These are phyloP conservation scores for Stratiomys singularior DNA, from an alignment of 2,888 invertebrate species.

Conservation along the genomic window DNA sequence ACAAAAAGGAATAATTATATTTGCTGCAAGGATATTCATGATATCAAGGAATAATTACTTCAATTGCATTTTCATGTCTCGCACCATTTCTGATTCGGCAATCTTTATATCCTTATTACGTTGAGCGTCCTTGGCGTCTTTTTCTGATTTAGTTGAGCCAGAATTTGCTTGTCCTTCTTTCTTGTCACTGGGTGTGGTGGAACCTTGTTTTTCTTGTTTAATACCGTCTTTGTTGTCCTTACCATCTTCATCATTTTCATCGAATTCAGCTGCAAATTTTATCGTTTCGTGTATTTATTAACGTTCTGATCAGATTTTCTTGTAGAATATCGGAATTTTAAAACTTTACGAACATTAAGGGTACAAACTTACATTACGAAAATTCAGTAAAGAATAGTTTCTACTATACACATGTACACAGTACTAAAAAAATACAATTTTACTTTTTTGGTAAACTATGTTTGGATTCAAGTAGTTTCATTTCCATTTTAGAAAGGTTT, in stretches of 20 bases:
- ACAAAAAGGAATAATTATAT: not conserved
- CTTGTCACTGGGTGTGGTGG: slow-evolving; percentile 67
- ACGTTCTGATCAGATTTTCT: too few species aligned
- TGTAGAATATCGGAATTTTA: too few species aligned
- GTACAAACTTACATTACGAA: too few species aligned
- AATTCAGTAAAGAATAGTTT: too few species aligned
- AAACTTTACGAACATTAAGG: too few species aligned
- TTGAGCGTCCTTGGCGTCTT: slow-evolving; percentile 72
- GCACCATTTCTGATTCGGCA: slow-evolving; percentile 70
- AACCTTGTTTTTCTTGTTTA: slow-evolving; percentile 66
- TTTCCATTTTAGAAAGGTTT: too few species aligned
- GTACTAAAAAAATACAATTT: too few species aligned
- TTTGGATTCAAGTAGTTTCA: too few species aligned
- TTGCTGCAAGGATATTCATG: not conserved
- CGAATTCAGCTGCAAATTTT: slow-evolving; percentile 58
- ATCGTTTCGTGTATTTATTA: not conserved
- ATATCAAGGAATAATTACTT: slow-evolving; percentile 75
- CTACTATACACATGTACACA: too few species aligned
- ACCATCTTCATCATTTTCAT: slow-evolving; percentile 59
- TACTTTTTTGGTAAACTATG: too few species aligned
- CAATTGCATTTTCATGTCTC: slow-evolving; percentile 88
- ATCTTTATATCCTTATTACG: slow-evolving; percentile 73
- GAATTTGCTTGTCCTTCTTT: slow-evolving; percentile 67
- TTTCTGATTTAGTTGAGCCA: slow-evolving; percentile 70
- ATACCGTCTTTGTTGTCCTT: slow-evolving; percentile 64